Base-by-base conservation (phyloP, 2,797 vertebrate species). In the Cryptoprocta ferox region DNA sequence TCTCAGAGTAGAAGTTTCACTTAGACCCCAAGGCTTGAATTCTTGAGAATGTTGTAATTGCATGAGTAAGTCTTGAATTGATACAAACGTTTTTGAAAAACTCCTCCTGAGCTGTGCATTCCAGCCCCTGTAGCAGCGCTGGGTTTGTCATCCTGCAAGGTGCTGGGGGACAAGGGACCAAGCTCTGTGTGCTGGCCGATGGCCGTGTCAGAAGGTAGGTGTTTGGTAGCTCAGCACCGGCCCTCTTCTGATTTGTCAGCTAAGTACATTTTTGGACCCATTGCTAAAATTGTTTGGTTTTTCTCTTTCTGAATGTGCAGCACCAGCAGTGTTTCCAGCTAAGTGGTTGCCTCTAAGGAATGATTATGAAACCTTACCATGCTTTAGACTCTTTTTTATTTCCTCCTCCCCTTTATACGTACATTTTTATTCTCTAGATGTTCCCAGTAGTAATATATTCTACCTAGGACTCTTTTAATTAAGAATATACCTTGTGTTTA, bases 201-300 rank as follows among this genome's bases (percentile, higher is more conserved):
- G 80, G 83, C 78, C 61, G 96, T 91, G 91, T 93, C 73, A 70
- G 63, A 98, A 83, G 90, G 42, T 92, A 95, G 91, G 94, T 91
- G 85, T 87, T 94, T 96, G 89, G 91, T 93, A 94, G 88, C 0
- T 0, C 93, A 97, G 90, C 87, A 59, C 92, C 42, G 45, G 42
- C 15, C 28, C 4, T 95, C 92, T 92, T 95, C 96, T 98, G 89
- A 92, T 97, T 98, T 92, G 90, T 97, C 94, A 92, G 85, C 95
- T 98, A 97, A 98, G 96, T 97, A 80, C 82, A 96, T 98, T 98
- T 98, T 98, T 96, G 30, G 97, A 78, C 92, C 66, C 61, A 87
- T 71, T 97, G 97, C 89, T 98, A 95, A 98, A 93, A 96, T 94
- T 96, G 97, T 98, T 98, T 96, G 94, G 97, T 97, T 97, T 95